These are phyloP conservation scores for Salarias fasciatus DNA, from an alignment of 2,797 vertebrate species.

Conservation along the genomic window DNA sequence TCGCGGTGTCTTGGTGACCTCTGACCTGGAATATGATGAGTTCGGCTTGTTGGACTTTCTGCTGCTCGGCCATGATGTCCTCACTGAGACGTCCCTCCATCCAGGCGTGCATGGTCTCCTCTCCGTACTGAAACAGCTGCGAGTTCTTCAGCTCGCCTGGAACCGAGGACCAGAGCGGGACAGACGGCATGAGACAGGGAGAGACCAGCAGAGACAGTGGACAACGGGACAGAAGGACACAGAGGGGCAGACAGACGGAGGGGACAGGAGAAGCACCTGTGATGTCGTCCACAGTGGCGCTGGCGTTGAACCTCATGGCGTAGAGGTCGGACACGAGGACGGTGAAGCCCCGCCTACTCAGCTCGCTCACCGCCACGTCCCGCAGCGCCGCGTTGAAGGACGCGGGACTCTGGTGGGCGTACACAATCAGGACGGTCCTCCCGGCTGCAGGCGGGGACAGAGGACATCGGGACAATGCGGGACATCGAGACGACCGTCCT, in stretches of 20 bases:
- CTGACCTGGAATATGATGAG: conserved; percentile 90
- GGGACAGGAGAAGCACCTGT: conserved; percentile 67
- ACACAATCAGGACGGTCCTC: conserved; percentile 88
- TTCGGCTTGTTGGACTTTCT: conserved; percentile 87
- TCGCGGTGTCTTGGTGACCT: neutral
- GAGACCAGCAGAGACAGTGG: too few species aligned
- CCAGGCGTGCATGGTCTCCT: conserved; percentile 83
- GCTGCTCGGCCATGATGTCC: conserved; percentile 87
- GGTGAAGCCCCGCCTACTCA: conserved; percentile 82
- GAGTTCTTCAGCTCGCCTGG: conserved; percentile 81
- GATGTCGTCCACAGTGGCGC: conserved; percentile 84
- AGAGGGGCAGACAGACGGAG: neutral
- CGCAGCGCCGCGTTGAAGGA: conserved; percentile 87
- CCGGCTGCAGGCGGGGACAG: conserved; percentile 43
- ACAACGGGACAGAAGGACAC: neutral
- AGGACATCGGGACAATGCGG: too few species aligned
- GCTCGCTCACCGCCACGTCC: conserved; percentile 75
- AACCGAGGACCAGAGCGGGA: too few species aligned
- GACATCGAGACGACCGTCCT: too few species aligned
- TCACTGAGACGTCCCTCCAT: conserved; percentile 77
- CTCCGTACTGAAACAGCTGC: conserved; percentile 81
- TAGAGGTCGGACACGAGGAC: conserved; percentile 89
- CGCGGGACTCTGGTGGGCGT: conserved; percentile 86
- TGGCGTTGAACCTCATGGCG: conserved; percentile 86
- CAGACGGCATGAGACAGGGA: too few species aligned